Evolutionary conservation across 2,797 vertebrate genomes (phyloP).

Genomic region (Telmatherina bonti): DNA sequence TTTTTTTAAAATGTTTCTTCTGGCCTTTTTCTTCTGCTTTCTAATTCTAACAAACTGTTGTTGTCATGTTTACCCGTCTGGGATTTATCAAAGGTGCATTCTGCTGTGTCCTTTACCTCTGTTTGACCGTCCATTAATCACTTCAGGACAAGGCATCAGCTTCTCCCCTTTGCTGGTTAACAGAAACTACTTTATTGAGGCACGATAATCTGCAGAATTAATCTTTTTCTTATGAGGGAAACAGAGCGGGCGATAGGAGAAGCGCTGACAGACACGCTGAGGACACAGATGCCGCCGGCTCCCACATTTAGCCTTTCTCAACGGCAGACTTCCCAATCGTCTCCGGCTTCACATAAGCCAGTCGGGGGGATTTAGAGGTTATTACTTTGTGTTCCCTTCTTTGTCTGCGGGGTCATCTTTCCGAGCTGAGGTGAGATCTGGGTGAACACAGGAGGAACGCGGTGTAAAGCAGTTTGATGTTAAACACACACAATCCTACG

Average conservation of each 20-base stretch:
- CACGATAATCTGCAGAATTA: constrained; percentile 79
- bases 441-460: constrained; percentile 49
- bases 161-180: constrained; percentile 71
- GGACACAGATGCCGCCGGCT: constrained; percentile 61
- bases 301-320: constrained; percentile 44
- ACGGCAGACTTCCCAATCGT: constrained; percentile 74
- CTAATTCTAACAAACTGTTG: neutral
- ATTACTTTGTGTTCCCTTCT: constrained; percentile 74
- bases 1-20: too few relatives aligned
- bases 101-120: constrained; percentile 58
- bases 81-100: constrained; percentile 7
- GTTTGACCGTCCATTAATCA: constrained; percentile 53
- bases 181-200: constrained; percentile 78
- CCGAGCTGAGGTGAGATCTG: constrained; percentile 54
- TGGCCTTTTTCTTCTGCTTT: neutral
- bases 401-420: constrained; percentile 71
- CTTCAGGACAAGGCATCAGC: constrained; percentile 61
- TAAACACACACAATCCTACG: constrained; percentile 44
- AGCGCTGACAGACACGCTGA: constrained; percentile 73
- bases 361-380: constrained; percentile 76
- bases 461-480: constrained; percentile 38
- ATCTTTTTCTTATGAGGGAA: constrained; percentile 80
- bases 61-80: constrained; percentile 11
- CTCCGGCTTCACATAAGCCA: constrained; percentile 84
- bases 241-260: constrained; percentile 66